Percentiles rank a stretch among this genome's conserved stretches.
Evolutionary conservation across 1,140 invertebrate genomes (phyloP).

Genomic region (Drosophila mauritiana): DNA sequence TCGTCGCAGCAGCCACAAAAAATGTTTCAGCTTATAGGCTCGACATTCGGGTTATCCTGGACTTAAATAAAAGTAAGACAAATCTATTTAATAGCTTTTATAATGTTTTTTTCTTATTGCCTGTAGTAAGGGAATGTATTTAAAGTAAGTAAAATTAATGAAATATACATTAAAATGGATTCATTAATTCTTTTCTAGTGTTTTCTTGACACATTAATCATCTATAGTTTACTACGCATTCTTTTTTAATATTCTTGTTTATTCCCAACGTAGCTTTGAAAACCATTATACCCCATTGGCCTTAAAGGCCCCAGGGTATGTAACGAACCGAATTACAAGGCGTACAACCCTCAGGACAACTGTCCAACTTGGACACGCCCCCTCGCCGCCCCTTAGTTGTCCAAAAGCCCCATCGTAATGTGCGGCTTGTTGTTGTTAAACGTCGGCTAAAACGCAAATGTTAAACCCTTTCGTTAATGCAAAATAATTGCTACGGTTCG

Average conservation of each 20-base stretch:
- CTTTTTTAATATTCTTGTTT: no score
- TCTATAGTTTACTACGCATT: no score
- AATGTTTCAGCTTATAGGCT: conserved; percentile 14
- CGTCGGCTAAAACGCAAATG: conserved; percentile 80
- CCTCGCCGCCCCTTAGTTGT: neutral
- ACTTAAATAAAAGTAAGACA: no score
- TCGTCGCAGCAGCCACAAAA: conserved; percentile 61
- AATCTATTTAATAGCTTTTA: no score
- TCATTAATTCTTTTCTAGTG: no score
- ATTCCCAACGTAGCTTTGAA: no score
- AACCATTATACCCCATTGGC: neutral
- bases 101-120: no score
- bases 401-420: conserved; percentile 47
- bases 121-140: no score
- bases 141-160: no score
- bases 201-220: no score
- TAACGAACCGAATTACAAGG: conserved; percentile 76
- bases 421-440: conserved; percentile 70
- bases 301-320: conserved; percentile 21
- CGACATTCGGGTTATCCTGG: conserved; percentile 11
- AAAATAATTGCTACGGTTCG: conserved; percentile 79
- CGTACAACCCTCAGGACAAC: conserved; percentile 69
- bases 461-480: conserved; percentile 83
- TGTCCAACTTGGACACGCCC: conserved; percentile 35
- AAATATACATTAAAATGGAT: no score